phyloP scores from a whole-genome alignment of 2,797 vertebrate genomes.

The Neostethus bicornis region DNA sequence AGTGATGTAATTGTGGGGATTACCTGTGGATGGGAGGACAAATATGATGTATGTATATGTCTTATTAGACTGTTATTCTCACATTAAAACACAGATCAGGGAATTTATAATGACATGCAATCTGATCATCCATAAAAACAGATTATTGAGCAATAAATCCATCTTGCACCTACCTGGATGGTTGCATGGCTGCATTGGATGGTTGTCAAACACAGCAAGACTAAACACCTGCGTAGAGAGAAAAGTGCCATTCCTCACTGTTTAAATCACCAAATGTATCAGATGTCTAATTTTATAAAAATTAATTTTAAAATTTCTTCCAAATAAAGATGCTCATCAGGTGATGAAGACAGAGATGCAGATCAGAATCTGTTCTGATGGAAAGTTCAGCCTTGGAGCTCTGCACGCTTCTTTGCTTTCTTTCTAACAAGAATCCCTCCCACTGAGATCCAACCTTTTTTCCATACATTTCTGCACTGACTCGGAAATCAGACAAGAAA shows the following conservation, averaged over 20 bases:
- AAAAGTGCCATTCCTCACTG: conserved; percentile 58
- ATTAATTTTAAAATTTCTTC: neutral
- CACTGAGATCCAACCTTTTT: conserved; percentile 46
- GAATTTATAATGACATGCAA: neutral
- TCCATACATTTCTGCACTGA: conserved; percentile 14
- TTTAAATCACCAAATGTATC: conserved; percentile 10
- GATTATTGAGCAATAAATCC: neutral
- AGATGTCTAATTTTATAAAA: neutral
- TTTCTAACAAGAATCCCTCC: conserved; percentile 74
- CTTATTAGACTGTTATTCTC: neutral
- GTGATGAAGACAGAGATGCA: conserved; percentile 59
- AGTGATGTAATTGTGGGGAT: neutral
- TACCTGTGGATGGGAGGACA: too few relatives aligned
- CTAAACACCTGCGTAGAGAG: conserved; percentile 67
- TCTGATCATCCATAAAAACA: neutral
- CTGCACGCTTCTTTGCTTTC: conserved; percentile 47
- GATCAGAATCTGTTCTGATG: conserved; percentile 32
- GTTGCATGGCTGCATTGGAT: conserved; percentile 60
- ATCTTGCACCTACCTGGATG: conserved; percentile 69
- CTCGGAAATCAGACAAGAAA: neutral
- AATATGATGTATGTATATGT: too few relatives aligned
- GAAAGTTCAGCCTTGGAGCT: conserved; percentile 50
- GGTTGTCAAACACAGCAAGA: conserved; percentile 74
- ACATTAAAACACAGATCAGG: neutral
- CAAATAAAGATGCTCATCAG: conserved; percentile 65